phyloP scores from a whole-genome alignment of 2,888 invertebrate species.

The Scaptodrosophila latifasciaeformis region DNA sequence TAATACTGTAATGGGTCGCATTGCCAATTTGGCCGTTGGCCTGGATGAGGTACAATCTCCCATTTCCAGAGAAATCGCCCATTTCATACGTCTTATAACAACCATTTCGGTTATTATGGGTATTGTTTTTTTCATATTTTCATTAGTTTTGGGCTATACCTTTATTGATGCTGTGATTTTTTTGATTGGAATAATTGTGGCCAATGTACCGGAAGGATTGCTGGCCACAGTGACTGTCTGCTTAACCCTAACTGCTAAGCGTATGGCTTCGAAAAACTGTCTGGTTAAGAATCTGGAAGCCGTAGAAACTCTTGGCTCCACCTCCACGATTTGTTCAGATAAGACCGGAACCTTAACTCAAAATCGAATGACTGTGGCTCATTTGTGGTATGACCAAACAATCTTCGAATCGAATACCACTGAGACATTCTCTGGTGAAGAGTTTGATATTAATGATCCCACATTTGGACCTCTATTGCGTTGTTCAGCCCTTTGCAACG shows the following conservation, averaged over 20 bases:
- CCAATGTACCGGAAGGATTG: slow-evolving; percentile 98
- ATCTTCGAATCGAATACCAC: slow-evolving; percentile 99
- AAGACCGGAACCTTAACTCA: slow-evolving; percentile 98
- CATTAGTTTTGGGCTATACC: slow-evolving; percentile 96
- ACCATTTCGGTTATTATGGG: slow-evolving; percentile 95
- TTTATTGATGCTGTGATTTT: slow-evolving; percentile 99
- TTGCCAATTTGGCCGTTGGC: slow-evolving; percentile 93
- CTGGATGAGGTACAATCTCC: slow-evolving; percentile 97
- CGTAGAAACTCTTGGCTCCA: slow-evolving; percentile 98
- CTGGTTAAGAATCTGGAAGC: slow-evolving; percentile 99
- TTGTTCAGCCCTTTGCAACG: slow-evolving; percentile 95
- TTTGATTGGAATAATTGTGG: slow-evolving; percentile 98
- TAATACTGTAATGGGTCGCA: slow-evolving; percentile 95
- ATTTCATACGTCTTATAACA: slow-evolving; percentile 98
- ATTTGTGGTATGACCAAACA: slow-evolving; percentile 99
- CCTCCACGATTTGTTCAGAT: slow-evolving; percentile 98
- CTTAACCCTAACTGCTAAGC: slow-evolving; percentile 96
- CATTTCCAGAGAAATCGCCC: slow-evolving; percentile 97
- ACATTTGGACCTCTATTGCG: slow-evolving; percentile 91
- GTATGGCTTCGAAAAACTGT: slow-evolving; percentile 99
- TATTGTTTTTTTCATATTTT: slow-evolving; percentile 96
- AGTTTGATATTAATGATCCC: slow-evolving; percentile 87
- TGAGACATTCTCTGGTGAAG: slow-evolving; percentile 95
- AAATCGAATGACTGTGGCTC: slow-evolving; percentile 99
- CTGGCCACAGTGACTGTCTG: slow-evolving; percentile 98